Evolutionary conservation across 1,140 invertebrate species (phyloP).

Genomic region (Thrips palmi): DNA sequence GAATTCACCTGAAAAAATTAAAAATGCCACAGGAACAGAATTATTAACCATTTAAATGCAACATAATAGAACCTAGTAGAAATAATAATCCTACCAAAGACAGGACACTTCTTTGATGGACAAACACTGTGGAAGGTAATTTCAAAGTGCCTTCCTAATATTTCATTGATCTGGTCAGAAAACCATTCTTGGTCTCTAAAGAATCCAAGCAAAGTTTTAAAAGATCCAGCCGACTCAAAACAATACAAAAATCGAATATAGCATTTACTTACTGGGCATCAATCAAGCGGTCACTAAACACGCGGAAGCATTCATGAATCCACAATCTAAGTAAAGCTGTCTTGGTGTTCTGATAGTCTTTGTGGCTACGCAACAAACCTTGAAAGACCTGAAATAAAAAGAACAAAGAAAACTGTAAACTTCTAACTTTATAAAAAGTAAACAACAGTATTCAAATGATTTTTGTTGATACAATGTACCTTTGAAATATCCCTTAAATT

Average conservation of each 20-base stretch:
- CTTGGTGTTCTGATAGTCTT: slow-evolving; percentile 52
- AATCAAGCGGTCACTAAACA: slow-evolving; percentile 62
- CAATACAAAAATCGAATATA: slow-evolving; percentile 8
- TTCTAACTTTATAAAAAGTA: slow-evolving; percentile 8
- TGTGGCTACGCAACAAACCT: slow-evolving; percentile 54
- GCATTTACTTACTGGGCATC: slow-evolving; percentile 40
- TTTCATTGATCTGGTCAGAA: slow-evolving; percentile 42
- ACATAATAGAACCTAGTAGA: neutral
- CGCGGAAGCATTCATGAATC: slow-evolving; percentile 67
- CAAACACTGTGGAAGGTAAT: slow-evolving; percentile 61
- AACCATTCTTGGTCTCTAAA: slow-evolving; percentile 57
- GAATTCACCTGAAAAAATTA: slow-evolving; percentile 33
- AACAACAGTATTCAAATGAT: slow-evolving; percentile 13
- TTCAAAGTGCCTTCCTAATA: slow-evolving; percentile 55
- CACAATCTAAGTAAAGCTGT: slow-evolving; percentile 50
- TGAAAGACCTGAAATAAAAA: slow-evolving; percentile 34
- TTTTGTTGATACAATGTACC: slow-evolving; percentile 20
- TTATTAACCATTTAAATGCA: neutral
- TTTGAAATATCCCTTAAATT: slow-evolving; percentile 74
- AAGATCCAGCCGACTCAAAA: slow-evolving; percentile 1
- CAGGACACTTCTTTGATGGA: slow-evolving; percentile 46
- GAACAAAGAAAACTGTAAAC: slow-evolving; percentile 7
- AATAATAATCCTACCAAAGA: slow-evolving; percentile 40
- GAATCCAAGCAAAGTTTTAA: slow-evolving; percentile 12
- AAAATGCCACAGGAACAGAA: slow-evolving; percentile 8